A percentile compares a stretch with the other conserved stretches of the same genome.
Evolutionary conservation across 2,888 invertebrate species (phyloP).

Genomic region (Drosophila birchii): DNA sequence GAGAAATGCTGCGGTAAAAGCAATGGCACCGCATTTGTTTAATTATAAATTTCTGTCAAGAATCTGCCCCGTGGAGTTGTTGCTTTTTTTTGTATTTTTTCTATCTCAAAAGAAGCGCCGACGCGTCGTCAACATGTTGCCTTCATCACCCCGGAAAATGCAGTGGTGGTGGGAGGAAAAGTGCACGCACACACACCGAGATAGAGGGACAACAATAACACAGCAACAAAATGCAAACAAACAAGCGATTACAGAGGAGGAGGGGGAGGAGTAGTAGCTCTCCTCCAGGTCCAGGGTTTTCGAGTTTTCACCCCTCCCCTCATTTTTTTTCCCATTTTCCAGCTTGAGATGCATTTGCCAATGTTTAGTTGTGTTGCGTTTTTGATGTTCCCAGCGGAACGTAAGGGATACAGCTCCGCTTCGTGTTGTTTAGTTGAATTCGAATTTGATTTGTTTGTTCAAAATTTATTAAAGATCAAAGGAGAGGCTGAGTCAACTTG

Average conservation of each 20-base stretch:
- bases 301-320: constrained; percentile 3
- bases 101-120: constrained; percentile 72
- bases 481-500: constrained; percentile 61
- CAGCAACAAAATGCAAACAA: constrained; percentile 61
- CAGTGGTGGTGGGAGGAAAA: constrained; percentile 16
- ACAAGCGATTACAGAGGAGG: constrained; percentile 68
- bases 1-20: constrained; percentile 74
- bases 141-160: constrained; percentile 47
- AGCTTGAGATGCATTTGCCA: constrained; percentile 63
- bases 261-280: constrained; percentile 29
- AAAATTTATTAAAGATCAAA: constrained; percentile 76
- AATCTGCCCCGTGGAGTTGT: constrained; percentile 45
- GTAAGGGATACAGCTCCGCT: constrained; percentile 7
- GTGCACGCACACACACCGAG: constrained; percentile 39
- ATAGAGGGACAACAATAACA: constrained; percentile 45
- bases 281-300: constrained; percentile 30
- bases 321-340: constrained; percentile 3
- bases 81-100: constrained; percentile 25
- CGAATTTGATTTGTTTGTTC: constrained; percentile 71
- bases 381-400: constrained; percentile 34
- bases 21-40: constrained; percentile 76
- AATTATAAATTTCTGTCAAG: constrained; percentile 79
- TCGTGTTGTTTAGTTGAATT: constrained; percentile 35
- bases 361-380: constrained; percentile 54
- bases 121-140: constrained; percentile 68